These are phyloP conservation scores for Scatophagus argus DNA, from an alignment of 2,113 vertebrate species.

Conservation along the genomic window DNA sequence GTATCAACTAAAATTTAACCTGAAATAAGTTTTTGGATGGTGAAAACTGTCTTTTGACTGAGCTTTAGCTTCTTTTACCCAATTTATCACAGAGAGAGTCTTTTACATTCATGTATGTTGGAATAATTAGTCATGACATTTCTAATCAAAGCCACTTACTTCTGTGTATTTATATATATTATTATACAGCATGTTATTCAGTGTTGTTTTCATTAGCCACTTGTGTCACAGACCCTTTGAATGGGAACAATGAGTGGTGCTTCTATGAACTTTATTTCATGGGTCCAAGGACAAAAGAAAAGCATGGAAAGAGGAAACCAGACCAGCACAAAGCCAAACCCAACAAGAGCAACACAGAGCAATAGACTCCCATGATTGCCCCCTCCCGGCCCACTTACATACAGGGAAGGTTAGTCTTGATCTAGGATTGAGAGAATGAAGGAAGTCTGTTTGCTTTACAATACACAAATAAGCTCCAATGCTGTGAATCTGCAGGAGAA, in stretches of 20 bases:
- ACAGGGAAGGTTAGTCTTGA: constrained; percentile 70
- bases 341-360: constrained; percentile 46
- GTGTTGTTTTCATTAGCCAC: constrained; percentile 59
- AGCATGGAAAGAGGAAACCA: constrained; percentile 78
- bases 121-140: constrained; percentile 8
- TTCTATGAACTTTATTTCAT: constrained; percentile 68
- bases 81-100: neutral
- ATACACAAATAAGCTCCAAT: constrained; percentile 54
- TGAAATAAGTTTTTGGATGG: neutral
- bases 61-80: neutral
- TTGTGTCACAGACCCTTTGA: constrained; percentile 50
- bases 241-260: constrained; percentile 66
- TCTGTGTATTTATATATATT: constrained; percentile 10
- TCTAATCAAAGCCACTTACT: neutral
- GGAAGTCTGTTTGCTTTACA: constrained; percentile 49
- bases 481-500: constrained; percentile 36
- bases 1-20: neutral
- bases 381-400: constrained; percentile 11
- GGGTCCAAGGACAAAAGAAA: constrained; percentile 69
- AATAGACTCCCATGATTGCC: constrained; percentile 13
- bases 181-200: constrained; percentile 14
- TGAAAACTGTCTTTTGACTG: neutral
- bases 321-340: constrained; percentile 61
- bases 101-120: neutral
- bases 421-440: constrained; percentile 58